Conservation (phyloP, 2,113 vertebrate species). For the Microcebus lehilahytsara region DNA sequence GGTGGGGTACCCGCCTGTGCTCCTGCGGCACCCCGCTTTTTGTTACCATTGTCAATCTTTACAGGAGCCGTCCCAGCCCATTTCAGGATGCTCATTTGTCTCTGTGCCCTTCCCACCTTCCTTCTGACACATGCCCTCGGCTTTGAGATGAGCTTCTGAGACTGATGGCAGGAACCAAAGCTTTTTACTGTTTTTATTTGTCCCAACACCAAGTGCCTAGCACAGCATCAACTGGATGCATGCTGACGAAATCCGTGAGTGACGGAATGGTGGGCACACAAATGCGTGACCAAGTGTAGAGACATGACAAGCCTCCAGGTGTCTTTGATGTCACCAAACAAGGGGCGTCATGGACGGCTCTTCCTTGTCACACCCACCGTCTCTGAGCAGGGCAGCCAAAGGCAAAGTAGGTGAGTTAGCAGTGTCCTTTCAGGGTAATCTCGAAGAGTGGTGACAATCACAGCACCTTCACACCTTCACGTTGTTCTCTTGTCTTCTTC, state of each 20-base stretch:
- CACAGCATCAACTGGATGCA: background rate
- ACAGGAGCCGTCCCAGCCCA: rapidly evolving
- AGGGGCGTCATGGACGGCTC: rapidly evolving
- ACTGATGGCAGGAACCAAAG: background rate
- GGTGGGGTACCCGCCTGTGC: rapidly evolving
- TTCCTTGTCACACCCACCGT: rapidly evolving
- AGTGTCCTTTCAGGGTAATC: background rate
- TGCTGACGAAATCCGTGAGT: background rate
- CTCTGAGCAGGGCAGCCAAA: rapidly evolving
- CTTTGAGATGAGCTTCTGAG: background rate
- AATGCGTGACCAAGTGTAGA: rapidly evolving
- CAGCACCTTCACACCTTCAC: background rate
- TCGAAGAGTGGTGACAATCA: rapidly evolving
- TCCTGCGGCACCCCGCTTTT: no score
- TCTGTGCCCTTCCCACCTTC: background rate
- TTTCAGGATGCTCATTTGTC: background rate
- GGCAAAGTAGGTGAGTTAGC: background rate
- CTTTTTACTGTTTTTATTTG: background rate
- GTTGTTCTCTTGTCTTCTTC: background rate
- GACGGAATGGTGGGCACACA: no score
- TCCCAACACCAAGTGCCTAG: background rate
- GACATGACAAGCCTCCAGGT: rapidly evolving
- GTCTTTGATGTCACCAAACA: background rate
- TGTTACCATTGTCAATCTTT: background rate
- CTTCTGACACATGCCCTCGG: background rate